A percentile compares a stretch with the other conserved stretches of the same genome.
phyloP scores from a whole-genome alignment of 2,113 vertebrate genomes.

The Ochotona curzoniae region DNA sequence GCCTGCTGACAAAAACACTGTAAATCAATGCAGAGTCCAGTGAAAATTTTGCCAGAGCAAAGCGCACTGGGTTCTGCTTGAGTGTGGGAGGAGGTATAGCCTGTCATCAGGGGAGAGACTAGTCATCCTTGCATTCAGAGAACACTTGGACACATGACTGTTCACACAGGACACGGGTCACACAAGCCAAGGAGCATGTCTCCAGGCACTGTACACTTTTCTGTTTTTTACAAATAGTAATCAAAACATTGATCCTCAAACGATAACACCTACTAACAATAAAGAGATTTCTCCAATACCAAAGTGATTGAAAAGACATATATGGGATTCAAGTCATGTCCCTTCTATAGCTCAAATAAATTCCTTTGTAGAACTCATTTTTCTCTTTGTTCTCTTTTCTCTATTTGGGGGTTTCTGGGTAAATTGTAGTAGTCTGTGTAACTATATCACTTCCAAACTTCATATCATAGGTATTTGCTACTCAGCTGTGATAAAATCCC shows the following conservation, averaged over 20 bases:
- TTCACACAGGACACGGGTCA: background rate
- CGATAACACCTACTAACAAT: background rate
- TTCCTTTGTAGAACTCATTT: background rate
- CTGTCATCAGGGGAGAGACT: background rate
- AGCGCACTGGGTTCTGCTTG: background rate
- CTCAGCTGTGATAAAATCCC: background rate
- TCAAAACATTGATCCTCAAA: background rate
- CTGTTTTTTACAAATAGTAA: background rate
- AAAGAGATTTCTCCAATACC: background rate
- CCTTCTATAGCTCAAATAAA: background rate
- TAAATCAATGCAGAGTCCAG: background rate
- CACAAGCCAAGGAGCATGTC: background rate
- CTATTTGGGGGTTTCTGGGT: background rate
- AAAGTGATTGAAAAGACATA: background rate
- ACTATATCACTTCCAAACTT: background rate
- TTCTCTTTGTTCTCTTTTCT: background rate
- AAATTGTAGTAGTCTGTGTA: background rate
- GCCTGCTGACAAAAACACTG: background rate
- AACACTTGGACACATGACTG: background rate
- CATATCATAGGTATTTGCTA: background rate
- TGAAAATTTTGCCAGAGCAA: background rate
- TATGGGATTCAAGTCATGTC: background rate
- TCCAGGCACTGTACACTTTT: background rate
- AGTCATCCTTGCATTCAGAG: background rate
- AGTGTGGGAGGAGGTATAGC: background rate